These are phyloP conservation scores for Venturia canescens DNA, from an alignment of 1,140 invertebrate genomes.

Conservation along the genomic window DNA sequence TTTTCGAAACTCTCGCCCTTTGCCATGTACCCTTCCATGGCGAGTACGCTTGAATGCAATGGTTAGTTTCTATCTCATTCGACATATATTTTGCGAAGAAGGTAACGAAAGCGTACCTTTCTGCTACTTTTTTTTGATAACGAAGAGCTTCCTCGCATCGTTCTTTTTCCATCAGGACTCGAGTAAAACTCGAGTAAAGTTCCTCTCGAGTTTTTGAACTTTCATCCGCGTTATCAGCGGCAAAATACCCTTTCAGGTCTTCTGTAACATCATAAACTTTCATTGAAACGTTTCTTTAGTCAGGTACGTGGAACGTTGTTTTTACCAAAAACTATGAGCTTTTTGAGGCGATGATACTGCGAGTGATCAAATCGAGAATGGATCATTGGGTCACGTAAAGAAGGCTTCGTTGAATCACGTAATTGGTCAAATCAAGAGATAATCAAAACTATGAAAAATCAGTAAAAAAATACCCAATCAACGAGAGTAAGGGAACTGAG, in stretches of 20 bases:
- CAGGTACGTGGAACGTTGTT: neutral
- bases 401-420: too few species aligned
- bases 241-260: neutral
- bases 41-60: too few species aligned
- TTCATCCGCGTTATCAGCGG: conserved; percentile 31
- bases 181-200: conserved; percentile 54
- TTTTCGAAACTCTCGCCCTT: too few species aligned
- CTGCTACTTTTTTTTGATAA: conserved; percentile 55
- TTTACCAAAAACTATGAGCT: neutral
- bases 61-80: neutral
- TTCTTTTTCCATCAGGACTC: conserved; percentile 56
- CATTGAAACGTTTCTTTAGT: neutral
- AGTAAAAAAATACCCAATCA: too few species aligned
- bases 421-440: too few species aligned
- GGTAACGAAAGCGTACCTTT: conserved; percentile 12
- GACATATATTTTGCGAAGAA: neutral
- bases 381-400: too few species aligned
- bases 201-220: conserved; percentile 46
- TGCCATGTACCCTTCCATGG: too few species aligned
- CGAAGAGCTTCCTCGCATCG: conserved; percentile 62
- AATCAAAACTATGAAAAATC: too few species aligned
- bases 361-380: neutral
- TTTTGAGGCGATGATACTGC: too few species aligned
- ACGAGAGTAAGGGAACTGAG: too few species aligned
- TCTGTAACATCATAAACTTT: neutral